Evolutionary conservation across 2,888 invertebrate genomes (phyloP).

Genomic region (Dinocampus coccinellae): DNA sequence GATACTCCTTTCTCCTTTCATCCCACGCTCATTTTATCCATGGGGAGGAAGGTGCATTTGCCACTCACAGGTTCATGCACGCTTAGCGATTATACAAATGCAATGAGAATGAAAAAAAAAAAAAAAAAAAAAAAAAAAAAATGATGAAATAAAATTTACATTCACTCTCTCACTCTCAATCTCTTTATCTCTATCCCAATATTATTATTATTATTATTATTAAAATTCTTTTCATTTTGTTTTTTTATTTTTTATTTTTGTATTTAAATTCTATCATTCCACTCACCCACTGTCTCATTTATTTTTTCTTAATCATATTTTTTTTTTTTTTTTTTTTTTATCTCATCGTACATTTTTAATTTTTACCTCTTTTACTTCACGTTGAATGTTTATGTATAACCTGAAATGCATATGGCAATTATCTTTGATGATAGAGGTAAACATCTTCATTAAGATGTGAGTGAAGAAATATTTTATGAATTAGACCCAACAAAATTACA

Average conservation of each 20-base stretch:
- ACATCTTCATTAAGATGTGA: constrained; percentile 24
- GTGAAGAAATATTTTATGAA: neutral
- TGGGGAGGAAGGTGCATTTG: neutral
- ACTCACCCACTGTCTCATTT: too few species aligned
- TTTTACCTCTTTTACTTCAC: too few species aligned
- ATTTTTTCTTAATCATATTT: too few species aligned
- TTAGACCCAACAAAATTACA: neutral
- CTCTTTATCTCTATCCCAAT: neutral
- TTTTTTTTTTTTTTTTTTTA: too few species aligned
- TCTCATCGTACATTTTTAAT: too few species aligned
- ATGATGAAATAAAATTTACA: too few species aligned
- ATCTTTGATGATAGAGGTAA: constrained; percentile 20
- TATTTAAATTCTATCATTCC: too few species aligned
- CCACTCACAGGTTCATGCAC: constrained; percentile 24
- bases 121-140: too few species aligned
- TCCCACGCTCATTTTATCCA: constrained; percentile 31
- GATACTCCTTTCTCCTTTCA: constrained; percentile 36
- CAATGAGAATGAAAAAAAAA: constrained; percentile 13
- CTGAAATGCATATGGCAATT: constrained; percentile 20
- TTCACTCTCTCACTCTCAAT: neutral
- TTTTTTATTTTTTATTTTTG: too few species aligned
- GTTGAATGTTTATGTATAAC: too few species aligned
- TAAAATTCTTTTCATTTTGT: too few species aligned
- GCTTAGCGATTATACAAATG: constrained; percentile 11
- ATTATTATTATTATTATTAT: too few species aligned